Conservation (phyloP, 2,113 vertebrate species). For the Cheirogaleus medius region DNA sequence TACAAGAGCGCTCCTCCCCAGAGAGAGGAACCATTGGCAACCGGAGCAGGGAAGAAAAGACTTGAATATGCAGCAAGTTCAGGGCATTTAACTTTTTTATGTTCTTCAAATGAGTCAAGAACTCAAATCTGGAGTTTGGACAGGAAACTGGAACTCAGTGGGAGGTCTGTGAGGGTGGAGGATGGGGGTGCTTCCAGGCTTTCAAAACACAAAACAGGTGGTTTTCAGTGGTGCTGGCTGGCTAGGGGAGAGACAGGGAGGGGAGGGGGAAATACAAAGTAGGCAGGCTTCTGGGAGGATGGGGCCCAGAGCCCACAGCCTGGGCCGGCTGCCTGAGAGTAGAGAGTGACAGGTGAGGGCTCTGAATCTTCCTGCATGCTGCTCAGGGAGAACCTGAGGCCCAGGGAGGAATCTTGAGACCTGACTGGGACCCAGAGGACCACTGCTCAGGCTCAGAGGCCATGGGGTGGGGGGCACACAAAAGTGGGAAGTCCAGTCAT, state of each 20-base stretch:
- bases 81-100: not conserved
- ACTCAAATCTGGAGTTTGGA: conserved; percentile 58
- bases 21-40: not conserved
- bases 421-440: not conserved
- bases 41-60: not conserved
- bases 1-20: not conserved
- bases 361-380: not conserved
- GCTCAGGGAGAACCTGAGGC: not conserved
- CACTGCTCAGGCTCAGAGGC: not conserved
- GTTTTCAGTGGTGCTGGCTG: conserved; percentile 31
- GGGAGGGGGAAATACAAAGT: not conserved
- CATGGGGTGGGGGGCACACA: not conserved
- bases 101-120: conserved; percentile 32
- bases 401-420: not conserved
- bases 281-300: conserved; percentile 13
- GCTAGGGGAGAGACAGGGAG: not conserved
- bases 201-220: conserved; percentile 78
- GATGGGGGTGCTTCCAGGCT: conserved; percentile 16
- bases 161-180: conserved; percentile 69
- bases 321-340: not conserved
- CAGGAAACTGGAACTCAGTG: conserved; percentile 65
- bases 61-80: not conserved
- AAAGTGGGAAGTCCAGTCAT: not conserved
- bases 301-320: not conserved
- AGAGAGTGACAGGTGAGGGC: conserved; percentile 10